A percentile compares a stretch with the other conserved stretches of the same genome.
Evolutionary conservation across 2,888 invertebrate genomes (phyloP).

Genomic region (Myathropa florea): DNA sequence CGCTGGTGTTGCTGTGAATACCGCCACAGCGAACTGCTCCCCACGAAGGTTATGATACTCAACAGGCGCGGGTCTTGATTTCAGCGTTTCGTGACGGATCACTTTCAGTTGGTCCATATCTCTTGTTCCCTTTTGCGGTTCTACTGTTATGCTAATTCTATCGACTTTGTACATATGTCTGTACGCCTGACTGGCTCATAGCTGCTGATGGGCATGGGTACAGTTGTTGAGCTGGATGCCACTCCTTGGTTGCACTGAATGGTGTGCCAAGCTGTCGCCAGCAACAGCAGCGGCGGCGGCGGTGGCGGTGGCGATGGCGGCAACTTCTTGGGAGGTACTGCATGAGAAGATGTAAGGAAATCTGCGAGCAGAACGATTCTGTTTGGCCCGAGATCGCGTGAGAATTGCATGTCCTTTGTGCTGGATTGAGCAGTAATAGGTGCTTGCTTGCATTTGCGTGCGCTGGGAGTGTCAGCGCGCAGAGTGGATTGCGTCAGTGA

Average conservation of each 20-base stretch:
- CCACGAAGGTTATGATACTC: slow-evolving; percentile 32
- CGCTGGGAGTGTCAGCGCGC: slow-evolving; percentile 11
- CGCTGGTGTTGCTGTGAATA: slow-evolving; percentile 36
- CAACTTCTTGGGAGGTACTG: slow-evolving; percentile 39
- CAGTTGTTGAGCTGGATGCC: slow-evolving; percentile 35
- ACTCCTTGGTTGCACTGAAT: slow-evolving; percentile 60
- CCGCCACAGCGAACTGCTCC: slow-evolving; percentile 17
- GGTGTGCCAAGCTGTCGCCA: slow-evolving; percentile 68
- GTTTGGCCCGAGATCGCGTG: slow-evolving; percentile 17
- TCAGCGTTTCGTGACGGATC: slow-evolving; percentile 63
- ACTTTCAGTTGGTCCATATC: slow-evolving; percentile 22
- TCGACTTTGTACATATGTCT: neutral
- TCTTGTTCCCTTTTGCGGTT: slow-evolving; percentile 55
- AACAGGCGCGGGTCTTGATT: neutral
- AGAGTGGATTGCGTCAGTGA: slow-evolving; percentile 13
- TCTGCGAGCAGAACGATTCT: slow-evolving; percentile 42
- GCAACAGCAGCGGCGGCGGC: slow-evolving; percentile 5
- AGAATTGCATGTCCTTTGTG: slow-evolving; percentile 22
- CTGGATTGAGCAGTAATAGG: neutral
- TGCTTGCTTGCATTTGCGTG: neutral
- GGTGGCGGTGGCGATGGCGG: neutral
- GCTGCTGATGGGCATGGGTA: slow-evolving; percentile 35
- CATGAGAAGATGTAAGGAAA: slow-evolving; percentile 35
- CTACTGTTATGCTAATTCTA: slow-evolving; percentile 59
- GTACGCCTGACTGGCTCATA: neutral